Conservation (phyloP, 2,797 vertebrate genomes). For the Borostomias antarcticus region DNA sequence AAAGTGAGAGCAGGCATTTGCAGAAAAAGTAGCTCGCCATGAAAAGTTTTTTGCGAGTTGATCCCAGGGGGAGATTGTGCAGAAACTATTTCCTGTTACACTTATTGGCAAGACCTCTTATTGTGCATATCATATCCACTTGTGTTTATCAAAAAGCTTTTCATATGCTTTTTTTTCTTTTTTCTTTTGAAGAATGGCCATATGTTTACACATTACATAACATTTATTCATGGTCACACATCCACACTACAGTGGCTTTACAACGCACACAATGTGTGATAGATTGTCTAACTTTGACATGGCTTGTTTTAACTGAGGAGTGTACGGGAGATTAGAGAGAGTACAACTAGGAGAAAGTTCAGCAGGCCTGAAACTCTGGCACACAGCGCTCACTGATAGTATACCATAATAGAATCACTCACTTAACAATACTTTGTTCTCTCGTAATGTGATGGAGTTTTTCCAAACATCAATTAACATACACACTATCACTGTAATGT, state of each 20-base stretch:
- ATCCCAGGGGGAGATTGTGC: slow-evolving; percentile 56
- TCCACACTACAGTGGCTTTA: not conserved
- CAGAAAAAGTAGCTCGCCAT: slow-evolving; percentile 61
- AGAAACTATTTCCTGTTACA: slow-evolving; percentile 73
- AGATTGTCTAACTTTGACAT: not conserved
- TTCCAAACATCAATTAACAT: not conserved
- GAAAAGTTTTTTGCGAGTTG: slow-evolving; percentile 45
- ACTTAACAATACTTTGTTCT: slow-evolving; percentile 40
- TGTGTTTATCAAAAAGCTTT: slow-evolving; percentile 43
- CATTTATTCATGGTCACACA: slow-evolving; percentile 10
- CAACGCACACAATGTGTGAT: not conserved
- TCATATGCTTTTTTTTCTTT: slow-evolving; percentile 20
- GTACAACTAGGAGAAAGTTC: slow-evolving; percentile 36
- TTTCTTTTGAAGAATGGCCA: slow-evolving; percentile 27
- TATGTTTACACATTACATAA: slow-evolving; percentile 49
- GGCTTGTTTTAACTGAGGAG: not conserved
- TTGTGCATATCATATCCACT: slow-evolving; percentile 19
- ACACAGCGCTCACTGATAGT: not conserved
- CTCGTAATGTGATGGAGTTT: slow-evolving; percentile 14
- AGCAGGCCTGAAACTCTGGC: slow-evolving; percentile 38
- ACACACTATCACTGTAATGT: not conserved
- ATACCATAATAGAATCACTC: slow-evolving; percentile 12
- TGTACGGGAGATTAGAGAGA: not conserved
- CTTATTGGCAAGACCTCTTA: slow-evolving; percentile 54
- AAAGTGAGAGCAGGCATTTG: slow-evolving; percentile 55